Conservation (phyloP, 1,140 invertebrate genomes). For the Cryptotermes secundus region DNA sequence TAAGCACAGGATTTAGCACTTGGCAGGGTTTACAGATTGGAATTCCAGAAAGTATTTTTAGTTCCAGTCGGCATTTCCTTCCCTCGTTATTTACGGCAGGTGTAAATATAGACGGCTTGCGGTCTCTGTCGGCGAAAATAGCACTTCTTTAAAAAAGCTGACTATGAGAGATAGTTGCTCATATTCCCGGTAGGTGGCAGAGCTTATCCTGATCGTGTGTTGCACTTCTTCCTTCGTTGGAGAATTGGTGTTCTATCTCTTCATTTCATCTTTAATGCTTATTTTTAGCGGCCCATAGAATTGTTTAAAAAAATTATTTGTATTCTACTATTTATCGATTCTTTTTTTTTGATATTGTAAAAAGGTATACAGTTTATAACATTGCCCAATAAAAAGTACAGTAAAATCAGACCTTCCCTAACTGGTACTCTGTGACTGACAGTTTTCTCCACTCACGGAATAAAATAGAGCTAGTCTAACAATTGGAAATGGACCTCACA, state of each 20-base stretch:
- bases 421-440: too few species aligned
- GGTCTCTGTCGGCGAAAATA: too few species aligned
- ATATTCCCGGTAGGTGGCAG: not conserved
- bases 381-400: too few species aligned
- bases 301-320: not conserved
- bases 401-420: too few species aligned
- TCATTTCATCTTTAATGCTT: not conserved
- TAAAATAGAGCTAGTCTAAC: too few species aligned
- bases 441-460: too few species aligned
- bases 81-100: not conserved
- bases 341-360: not conserved
- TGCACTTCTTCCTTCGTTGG: not conserved
- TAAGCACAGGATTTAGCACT: not conserved
- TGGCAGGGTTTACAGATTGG: not conserved
- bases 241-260: not conserved
- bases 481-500: too few species aligned
- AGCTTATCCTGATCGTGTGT: not conserved
- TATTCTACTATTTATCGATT: not conserved
- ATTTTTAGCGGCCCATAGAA: not conserved
- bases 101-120: too few species aligned
- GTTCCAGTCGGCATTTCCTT: not conserved
- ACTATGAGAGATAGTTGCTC: not conserved
- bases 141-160: too few species aligned
- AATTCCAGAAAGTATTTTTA: not conserved
- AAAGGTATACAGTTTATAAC: not conserved